phyloP scores from a whole-genome alignment of 2,113 vertebrate species.

The Scortum barcoo region DNA sequence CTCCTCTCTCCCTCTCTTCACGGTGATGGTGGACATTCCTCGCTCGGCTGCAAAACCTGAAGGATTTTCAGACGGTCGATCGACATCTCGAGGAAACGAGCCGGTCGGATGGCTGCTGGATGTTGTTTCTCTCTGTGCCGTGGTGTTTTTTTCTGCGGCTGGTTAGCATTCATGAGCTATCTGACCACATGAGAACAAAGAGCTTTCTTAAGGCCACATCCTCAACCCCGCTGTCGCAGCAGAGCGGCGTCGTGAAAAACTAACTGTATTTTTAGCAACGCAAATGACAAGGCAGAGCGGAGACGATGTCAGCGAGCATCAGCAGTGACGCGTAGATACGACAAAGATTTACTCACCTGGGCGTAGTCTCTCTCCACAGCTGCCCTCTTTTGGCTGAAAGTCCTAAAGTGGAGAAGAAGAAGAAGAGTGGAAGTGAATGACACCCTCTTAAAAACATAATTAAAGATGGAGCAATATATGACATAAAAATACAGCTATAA shows the following conservation, averaged over 20 bases:
- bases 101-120: constrained; percentile 25
- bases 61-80: constrained; percentile 39
- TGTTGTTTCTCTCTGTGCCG: constrained; percentile 35
- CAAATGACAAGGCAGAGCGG: constrained; percentile 60
- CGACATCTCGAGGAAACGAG: constrained; percentile 55
- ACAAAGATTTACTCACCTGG: constrained; percentile 74
- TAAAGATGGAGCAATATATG: background rate
- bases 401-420: constrained; percentile 60
- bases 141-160: constrained; percentile 54
- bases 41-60: constrained; percentile 68
- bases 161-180: constrained; percentile 43
- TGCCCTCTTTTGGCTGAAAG: constrained; percentile 83
- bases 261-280: constrained; percentile 34
- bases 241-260: constrained; percentile 7
- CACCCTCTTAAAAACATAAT: too few species aligned
- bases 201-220: constrained; percentile 51
- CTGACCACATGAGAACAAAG: constrained; percentile 44
- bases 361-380: constrained; percentile 84
- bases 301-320: constrained; percentile 16
- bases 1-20: constrained; percentile 61
- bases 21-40: constrained; percentile 70
- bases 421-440: background rate
- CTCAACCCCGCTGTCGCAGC: constrained; percentile 15
- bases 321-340: background rate
- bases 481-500: background rate